Conservation (phyloP, 1,140 invertebrate species). For the Helicoverpa armigera region DNA sequence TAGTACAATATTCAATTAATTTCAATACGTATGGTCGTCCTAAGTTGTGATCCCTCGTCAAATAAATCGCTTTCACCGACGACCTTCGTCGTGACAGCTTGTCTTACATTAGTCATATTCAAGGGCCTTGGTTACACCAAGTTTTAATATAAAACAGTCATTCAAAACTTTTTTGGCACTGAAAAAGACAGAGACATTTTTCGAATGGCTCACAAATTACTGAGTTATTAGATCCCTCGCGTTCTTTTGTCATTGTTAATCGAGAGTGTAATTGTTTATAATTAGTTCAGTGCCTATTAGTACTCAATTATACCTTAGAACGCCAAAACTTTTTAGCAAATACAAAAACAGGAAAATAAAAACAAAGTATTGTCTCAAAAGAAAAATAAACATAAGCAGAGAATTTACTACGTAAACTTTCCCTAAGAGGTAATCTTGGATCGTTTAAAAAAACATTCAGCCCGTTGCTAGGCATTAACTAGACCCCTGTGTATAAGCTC, state of each 20-base stretch:
- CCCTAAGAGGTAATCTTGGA: conserved; percentile 11
- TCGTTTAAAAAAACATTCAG: conserved; percentile 21
- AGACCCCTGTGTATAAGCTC: conserved; percentile 23
- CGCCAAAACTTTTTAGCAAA: no score
- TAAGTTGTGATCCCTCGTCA: conserved; percentile 6
- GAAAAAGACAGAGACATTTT: no score
- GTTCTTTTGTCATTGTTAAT: no score
- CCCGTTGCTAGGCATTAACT: conserved; percentile 29
- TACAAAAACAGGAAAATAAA: no score
- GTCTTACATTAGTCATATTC: conserved; percentile 17
- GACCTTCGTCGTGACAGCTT: conserved; percentile 11
- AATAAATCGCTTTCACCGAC: conserved; percentile 11
- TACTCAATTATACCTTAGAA: no score
- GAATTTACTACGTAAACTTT: neutral
- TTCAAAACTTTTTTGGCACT: neutral
- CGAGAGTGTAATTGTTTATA: no score
- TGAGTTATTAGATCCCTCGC: no score
- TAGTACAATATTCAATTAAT: neutral
- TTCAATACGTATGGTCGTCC: neutral
- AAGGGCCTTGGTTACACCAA: neutral
- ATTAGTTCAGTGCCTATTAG: no score
- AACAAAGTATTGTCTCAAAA: neutral
- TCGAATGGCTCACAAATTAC: no score
- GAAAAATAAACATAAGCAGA: neutral
- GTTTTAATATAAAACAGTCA: neutral